Percentiles rank a stretch among this genome's conserved stretches.
Conservation (phyloP, 64 coral and sea anemone genomes). For the Actinia equina region DNA sequence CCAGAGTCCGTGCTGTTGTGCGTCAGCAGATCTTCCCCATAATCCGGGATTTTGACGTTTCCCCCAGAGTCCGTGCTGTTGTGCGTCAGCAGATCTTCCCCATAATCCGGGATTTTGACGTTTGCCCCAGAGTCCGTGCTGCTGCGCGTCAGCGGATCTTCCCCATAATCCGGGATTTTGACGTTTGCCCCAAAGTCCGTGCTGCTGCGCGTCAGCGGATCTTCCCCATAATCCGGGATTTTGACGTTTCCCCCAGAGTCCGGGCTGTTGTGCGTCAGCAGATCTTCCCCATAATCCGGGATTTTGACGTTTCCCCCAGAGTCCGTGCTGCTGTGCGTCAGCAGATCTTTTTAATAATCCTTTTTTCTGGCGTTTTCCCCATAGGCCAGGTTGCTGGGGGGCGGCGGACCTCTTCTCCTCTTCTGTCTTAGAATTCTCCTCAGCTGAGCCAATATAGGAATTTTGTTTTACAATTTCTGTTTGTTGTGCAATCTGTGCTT, state of each 20-base stretch:
- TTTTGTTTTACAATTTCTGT: background rate
- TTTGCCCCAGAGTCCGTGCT: background rate
- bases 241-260: background rate
- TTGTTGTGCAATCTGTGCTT: background rate
- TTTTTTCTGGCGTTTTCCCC: background rate
- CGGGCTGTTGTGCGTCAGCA: background rate
- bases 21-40: background rate
- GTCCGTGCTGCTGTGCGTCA: background rate
- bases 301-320: background rate
- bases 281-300: slow-evolving; percentile 2
- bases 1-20: background rate
- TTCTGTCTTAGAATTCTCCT: background rate
- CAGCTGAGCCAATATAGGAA: background rate
- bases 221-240: too few species aligned
- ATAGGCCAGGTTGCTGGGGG: background rate
- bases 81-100: background rate
- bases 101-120: background rate
- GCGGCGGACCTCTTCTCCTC: background rate
- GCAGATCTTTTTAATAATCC: background rate
- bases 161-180: too few species aligned
- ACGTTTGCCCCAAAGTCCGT: background rate
- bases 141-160: background rate
- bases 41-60: background rate
- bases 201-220: background rate
- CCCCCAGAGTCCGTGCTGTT: background rate